Evolutionary conservation across 2,888 invertebrate genomes (phyloP).

Genomic region (Cloeon dipterum): DNA sequence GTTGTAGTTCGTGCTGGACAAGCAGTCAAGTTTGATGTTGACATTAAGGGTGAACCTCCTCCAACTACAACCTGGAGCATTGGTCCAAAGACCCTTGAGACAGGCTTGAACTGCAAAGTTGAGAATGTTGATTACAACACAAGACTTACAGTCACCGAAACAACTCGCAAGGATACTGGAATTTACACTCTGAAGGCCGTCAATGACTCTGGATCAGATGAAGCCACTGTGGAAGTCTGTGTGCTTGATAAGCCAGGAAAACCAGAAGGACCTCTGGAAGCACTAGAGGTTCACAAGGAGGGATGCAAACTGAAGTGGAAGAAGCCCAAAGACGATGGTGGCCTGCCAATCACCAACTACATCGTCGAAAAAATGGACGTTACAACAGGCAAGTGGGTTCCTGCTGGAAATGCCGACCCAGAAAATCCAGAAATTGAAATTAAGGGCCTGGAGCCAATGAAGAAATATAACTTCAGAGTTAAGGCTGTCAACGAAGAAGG

Average conservation of each 20-base stretch:
- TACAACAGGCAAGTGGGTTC: conserved; percentile 68
- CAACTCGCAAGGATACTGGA: conserved; percentile 68
- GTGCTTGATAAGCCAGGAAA: conserved; percentile 67
- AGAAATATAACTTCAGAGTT: conserved; percentile 93
- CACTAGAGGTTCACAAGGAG: conserved; percentile 75
- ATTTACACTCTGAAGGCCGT: conserved; percentile 77
- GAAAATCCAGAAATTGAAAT: conserved; percentile 62
- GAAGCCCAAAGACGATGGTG: conserved; percentile 90
- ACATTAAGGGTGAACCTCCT: conserved; percentile 90
- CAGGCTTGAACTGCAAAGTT: conserved; percentile 42
- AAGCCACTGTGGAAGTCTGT: conserved; percentile 79
- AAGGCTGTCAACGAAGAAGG: conserved; percentile 94
- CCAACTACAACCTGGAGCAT: conserved; percentile 72
- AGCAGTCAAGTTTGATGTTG: conserved; percentile 74
- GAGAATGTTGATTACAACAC: conserved; percentile 85
- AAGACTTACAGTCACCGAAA: conserved; percentile 54
- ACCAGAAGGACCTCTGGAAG: conserved; percentile 81
- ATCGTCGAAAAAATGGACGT: conserved; percentile 88
- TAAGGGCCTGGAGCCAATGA: conserved; percentile 78
- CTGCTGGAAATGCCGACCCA: conserved; percentile 34
- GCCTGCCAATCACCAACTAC: conserved; percentile 72
- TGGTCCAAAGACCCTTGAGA: conserved; percentile 38
- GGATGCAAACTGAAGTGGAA: conserved; percentile 87
- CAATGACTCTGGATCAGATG: conserved; percentile 82
- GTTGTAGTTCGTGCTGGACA: conserved; percentile 79